phyloP scores from a whole-genome alignment of 1,140 invertebrate species.

The Oscheius sp. region DNA sequence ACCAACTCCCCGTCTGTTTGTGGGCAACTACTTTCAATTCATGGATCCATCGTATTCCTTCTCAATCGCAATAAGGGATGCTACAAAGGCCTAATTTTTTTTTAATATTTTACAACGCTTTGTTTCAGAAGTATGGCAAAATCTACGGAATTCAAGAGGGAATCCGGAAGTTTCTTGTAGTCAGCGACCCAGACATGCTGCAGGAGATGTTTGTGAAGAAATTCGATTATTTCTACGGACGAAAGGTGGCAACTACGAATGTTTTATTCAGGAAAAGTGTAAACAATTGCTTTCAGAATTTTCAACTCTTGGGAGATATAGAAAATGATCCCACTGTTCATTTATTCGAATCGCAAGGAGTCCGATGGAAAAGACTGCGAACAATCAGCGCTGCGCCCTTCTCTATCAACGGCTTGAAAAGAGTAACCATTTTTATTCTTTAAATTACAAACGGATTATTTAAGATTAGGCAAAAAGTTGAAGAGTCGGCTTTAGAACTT shows the following conservation, averaged over 20 bases:
- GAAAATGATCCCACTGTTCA: constrained; percentile 22
- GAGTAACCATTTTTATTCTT: constrained; percentile 37
- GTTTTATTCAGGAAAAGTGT: not conserved
- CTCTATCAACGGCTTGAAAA: constrained; percentile 18
- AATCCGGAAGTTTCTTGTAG: constrained; percentile 20
- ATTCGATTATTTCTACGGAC: constrained; percentile 29
- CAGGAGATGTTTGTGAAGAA: constrained; percentile 36
- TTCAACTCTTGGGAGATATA: not conserved
- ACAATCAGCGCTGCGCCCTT: not conserved
- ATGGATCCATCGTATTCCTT: not conserved
- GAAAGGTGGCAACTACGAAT: constrained; percentile 2
- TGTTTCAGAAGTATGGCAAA: constrained; percentile 33
- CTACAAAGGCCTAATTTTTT: constrained; percentile 1
- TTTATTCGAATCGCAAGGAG: constrained; percentile 19
- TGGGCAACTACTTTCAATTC: not conserved
- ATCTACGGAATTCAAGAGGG: constrained; percentile 39
- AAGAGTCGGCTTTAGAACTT: constrained; percentile 28
- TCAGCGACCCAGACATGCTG: constrained; percentile 36
- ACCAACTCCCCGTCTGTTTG: constrained; percentile 2
- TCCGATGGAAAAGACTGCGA: not conserved
- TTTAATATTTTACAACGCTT: constrained; percentile 3
- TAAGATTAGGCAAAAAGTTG: constrained; percentile 39
- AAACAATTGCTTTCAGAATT: constrained; percentile 17
- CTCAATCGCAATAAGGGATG: not conserved
- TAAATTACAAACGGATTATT: constrained; percentile 33